Conservation (phyloP, 2,797 vertebrate genomes). For the Psittacula echo region DNA sequence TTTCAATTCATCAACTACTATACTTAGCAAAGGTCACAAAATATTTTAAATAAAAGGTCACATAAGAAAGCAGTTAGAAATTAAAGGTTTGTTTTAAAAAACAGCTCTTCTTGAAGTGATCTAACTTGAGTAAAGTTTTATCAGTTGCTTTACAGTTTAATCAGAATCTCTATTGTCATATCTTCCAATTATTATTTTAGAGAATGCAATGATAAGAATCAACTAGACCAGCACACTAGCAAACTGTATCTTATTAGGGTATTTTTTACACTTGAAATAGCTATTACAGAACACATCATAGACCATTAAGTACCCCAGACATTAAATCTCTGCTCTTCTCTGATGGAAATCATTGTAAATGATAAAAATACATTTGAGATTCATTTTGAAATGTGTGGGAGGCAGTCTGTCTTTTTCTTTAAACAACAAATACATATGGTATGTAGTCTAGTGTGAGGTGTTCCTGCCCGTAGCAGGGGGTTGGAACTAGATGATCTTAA, state of each 20-base stretch:
- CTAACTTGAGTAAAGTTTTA: background rate
- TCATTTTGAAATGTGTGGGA: conserved; percentile 50
- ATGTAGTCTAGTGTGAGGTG: background rate
- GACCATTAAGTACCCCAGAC: conserved; percentile 22
- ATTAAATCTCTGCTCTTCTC: conserved; percentile 11
- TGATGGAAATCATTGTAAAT: background rate
- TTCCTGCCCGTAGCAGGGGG: background rate
- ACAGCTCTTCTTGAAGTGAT: background rate
- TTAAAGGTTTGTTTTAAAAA: background rate
- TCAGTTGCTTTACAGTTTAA: background rate
- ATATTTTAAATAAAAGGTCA: background rate
- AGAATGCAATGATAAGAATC: conserved; percentile 44
- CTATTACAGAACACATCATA: conserved; percentile 24
- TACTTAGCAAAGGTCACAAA: background rate
- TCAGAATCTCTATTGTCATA: conserved; percentile 36
- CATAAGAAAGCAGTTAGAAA: background rate
- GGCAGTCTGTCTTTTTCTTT: background rate
- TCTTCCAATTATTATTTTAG: conserved; percentile 56
- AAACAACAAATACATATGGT: background rate
- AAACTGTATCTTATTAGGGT: conserved; percentile 46
- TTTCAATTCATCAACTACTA: background rate
- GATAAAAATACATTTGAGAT: conserved; percentile 30
- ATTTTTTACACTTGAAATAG: conserved; percentile 58
- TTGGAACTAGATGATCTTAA: background rate
- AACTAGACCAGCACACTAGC: background rate